A percentile compares a stretch with the other conserved stretches of the same genome.
phyloP scores from a whole-genome alignment of 2,888 invertebrate genomes.

The Andrena dorsata region DNA sequence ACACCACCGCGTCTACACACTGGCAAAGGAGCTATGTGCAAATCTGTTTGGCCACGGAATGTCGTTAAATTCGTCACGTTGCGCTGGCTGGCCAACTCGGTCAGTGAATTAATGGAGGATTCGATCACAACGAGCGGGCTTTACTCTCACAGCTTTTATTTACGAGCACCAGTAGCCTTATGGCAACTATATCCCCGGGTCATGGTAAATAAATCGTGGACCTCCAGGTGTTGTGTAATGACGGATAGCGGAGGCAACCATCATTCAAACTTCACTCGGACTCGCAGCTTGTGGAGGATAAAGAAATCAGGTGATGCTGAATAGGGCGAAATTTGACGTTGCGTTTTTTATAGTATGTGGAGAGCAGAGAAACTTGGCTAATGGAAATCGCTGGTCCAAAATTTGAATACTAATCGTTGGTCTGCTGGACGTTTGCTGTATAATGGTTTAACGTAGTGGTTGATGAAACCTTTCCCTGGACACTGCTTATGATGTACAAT shows the following conservation, averaged over 20 bases:
- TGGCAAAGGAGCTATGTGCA: conserved; percentile 60
- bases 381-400: too few species aligned
- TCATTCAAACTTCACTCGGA: not conserved
- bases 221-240: not conserved
- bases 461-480: too few species aligned
- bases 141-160: conserved; percentile 61
- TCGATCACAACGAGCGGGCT: conserved; percentile 47
- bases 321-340: too few species aligned
- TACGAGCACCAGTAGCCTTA: conserved; percentile 44
- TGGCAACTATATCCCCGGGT: conserved; percentile 29
- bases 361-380: too few species aligned
- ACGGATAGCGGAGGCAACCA: not conserved
- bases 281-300: too few species aligned
- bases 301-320: too few species aligned
- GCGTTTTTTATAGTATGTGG: too few species aligned
- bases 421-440: too few species aligned
- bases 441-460: too few species aligned
- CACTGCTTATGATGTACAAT: too few species aligned
- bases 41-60: conserved; percentile 65
- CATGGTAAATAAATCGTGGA: conserved; percentile 58
- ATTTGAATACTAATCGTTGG: too few species aligned
- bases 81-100: conserved; percentile 25
- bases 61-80: conserved; percentile 69
- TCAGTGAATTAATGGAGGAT: conserved; percentile 53
- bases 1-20: conserved; percentile 34